Evolutionary conservation across 2,888 invertebrate species (phyloP).

Genomic region (Uropetala carovei): DNA sequence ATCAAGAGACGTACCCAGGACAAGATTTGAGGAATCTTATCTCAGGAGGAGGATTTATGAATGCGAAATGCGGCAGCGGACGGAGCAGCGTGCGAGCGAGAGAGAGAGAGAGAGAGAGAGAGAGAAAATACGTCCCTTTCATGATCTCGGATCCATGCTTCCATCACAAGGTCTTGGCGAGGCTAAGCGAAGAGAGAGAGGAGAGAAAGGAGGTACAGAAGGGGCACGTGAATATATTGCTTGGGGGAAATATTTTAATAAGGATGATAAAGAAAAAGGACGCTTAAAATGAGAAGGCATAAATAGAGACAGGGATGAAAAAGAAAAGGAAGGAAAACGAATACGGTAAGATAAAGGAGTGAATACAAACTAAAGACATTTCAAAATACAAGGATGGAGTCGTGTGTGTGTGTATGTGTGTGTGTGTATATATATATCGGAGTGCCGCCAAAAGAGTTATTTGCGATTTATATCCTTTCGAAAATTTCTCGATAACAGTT

Average conservation of each 20-base stretch:
- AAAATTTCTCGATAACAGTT: no score
- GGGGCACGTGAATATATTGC: background rate
- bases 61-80: background rate
- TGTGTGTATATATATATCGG: no score
- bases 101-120: background rate
- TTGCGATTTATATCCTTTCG: no score
- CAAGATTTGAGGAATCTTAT: slow-evolving; percentile 12
- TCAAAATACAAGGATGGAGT: no score
- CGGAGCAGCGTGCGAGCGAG: background rate
- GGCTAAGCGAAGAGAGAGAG: background rate
- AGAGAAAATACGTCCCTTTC: background rate
- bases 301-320: background rate
- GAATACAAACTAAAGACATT: no score
- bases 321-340: no score
- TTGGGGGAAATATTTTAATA: background rate
- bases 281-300: background rate
- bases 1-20: background rate
- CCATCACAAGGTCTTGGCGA: background rate
- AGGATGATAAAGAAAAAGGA: background rate
- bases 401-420: no score
- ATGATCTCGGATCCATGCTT: background rate
- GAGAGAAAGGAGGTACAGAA: background rate
- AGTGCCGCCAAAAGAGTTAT: no score
- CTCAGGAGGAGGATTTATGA: background rate
- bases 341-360: no score